A percentile compares a stretch with the other conserved stretches of the same genome.
Evolutionary conservation across 2,888 invertebrate genomes (phyloP).

Genomic region (Synanthedon vespiformis): DNA sequence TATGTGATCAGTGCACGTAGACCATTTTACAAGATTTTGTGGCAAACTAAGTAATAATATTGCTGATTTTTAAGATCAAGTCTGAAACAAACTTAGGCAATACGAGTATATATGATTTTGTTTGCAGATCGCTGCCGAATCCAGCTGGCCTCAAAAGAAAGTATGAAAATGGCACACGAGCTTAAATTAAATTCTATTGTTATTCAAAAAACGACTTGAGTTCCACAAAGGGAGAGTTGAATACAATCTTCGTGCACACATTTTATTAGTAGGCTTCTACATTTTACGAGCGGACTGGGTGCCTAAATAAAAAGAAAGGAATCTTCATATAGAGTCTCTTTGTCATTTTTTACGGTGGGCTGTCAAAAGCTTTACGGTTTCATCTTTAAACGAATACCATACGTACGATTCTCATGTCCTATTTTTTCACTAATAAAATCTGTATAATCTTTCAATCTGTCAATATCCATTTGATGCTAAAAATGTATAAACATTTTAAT

Average conservation of each 20-base stretch:
- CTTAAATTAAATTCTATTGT: conserved; percentile 31
- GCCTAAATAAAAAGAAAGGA: conserved; percentile 50
- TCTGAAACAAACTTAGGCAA: too few species aligned
- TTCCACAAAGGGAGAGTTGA: conserved; percentile 17
- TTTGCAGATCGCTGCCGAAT: not conserved
- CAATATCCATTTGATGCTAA: too few species aligned
- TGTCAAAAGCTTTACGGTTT: conserved; percentile 58
- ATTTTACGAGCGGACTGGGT: conserved; percentile 50
- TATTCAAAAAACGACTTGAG: conserved; percentile 15
- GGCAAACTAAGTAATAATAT: too few species aligned
- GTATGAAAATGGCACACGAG: conserved; percentile 20
- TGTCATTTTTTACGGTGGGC: conserved; percentile 57
- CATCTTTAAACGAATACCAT: conserved; percentile 7
- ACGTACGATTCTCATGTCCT: not conserved
- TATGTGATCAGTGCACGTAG: too few species aligned
- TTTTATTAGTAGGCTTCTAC: conserved; percentile 47
- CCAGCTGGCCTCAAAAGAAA: conserved; percentile 12
- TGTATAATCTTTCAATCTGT: too few species aligned
- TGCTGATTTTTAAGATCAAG: too few species aligned
- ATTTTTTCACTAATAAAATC: too few species aligned
- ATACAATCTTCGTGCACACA: conserved; percentile 39
- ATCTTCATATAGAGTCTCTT: conserved; percentile 53
- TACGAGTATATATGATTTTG: too few species aligned
- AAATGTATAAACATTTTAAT: too few species aligned
- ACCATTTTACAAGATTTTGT: too few species aligned